Evolutionary conservation across 2,113 vertebrate species (phyloP).

Genomic region (Sander vitreus): DNA sequence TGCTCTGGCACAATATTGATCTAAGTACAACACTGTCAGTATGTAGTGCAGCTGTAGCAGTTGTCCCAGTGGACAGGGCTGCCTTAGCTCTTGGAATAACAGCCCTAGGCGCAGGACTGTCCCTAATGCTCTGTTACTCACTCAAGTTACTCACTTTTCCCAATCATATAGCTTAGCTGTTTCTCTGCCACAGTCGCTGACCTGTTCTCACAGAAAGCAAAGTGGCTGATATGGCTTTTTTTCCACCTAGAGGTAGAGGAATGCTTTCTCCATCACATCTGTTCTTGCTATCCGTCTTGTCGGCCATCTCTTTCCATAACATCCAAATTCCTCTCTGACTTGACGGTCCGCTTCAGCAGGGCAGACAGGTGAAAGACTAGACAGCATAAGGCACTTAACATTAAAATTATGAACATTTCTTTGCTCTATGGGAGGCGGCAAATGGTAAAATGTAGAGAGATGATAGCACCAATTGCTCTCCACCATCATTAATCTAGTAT

Average conservation of each 20-base stretch:
- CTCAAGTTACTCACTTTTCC: slow-evolving; percentile 61
- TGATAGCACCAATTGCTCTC: slow-evolving; percentile 14
- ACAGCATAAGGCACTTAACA: neutral
- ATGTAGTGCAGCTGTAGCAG: slow-evolving; percentile 22
- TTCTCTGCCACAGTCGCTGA: slow-evolving; percentile 54
- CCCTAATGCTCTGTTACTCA: slow-evolving; percentile 55
- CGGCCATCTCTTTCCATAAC: slow-evolving; percentile 19
- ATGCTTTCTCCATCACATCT: slow-evolving; percentile 26
- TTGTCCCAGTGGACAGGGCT: slow-evolving; percentile 40
- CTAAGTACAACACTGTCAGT: slow-evolving; percentile 30
- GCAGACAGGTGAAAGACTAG: slow-evolving; percentile 34
- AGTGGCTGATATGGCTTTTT: slow-evolving; percentile 33
- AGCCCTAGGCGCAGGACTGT: slow-evolving; percentile 51
- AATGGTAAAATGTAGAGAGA: neutral
- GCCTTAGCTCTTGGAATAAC: slow-evolving; percentile 55
- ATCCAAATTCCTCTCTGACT: slow-evolving; percentile 27
- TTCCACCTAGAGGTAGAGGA: slow-evolving; percentile 28
- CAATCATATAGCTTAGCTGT: slow-evolving; percentile 37
- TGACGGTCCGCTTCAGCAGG: neutral
- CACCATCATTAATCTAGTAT: slow-evolving; percentile 18
- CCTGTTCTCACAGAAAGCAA: slow-evolving; percentile 34
- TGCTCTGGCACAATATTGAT: slow-evolving; percentile 43
- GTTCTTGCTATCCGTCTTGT: slow-evolving; percentile 28
- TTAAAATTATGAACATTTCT: slow-evolving; percentile 27
- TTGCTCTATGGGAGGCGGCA: neutral